phyloP scores from a whole-genome alignment of 1,140 invertebrate species.

The Heterodera carotae region DNA sequence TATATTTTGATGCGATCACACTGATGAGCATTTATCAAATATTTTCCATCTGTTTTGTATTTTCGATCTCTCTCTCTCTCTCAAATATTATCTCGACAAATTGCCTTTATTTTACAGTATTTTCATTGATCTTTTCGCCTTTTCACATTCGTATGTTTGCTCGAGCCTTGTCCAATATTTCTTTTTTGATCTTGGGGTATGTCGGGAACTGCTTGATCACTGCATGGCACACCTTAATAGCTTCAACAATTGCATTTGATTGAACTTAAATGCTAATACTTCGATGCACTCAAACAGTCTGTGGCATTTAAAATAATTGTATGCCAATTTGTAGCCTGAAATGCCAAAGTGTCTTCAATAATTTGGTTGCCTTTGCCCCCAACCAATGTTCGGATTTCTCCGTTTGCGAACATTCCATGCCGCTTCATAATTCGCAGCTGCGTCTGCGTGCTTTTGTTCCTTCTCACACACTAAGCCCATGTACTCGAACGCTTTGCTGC shows the following conservation, averaged over 20 bases:
- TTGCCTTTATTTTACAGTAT: too few species aligned
- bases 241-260: not conserved
- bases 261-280: too few species aligned
- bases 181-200: slow-evolving; percentile 86
- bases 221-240: slow-evolving; percentile 72
- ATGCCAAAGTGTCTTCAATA: slow-evolving; percentile 35
- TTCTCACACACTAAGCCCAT: slow-evolving; percentile 85
- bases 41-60: too few species aligned
- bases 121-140: not conserved
- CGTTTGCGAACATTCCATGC: slow-evolving; percentile 82
- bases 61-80: too few species aligned
- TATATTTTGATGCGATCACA: too few species aligned
- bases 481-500: slow-evolving; percentile 85
- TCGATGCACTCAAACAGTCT: slow-evolving; percentile 83
- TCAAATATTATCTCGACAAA: too few species aligned
- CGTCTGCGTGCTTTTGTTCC: slow-evolving; percentile 85
- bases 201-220: slow-evolving; percentile 81
- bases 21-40: too few species aligned
- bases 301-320: slow-evolving; percentile 87
- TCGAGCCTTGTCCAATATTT: slow-evolving; percentile 90
- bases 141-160: slow-evolving; percentile 67
- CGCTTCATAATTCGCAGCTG: slow-evolving; percentile 78
- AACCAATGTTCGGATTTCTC: slow-evolving; percentile 77
- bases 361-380: slow-evolving; percentile 34
- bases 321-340: slow-evolving; percentile 85